These are phyloP conservation scores for Pangasianodon gigas DNA, from an alignment of 2,113 vertebrate genomes.

Conservation along the genomic window DNA sequence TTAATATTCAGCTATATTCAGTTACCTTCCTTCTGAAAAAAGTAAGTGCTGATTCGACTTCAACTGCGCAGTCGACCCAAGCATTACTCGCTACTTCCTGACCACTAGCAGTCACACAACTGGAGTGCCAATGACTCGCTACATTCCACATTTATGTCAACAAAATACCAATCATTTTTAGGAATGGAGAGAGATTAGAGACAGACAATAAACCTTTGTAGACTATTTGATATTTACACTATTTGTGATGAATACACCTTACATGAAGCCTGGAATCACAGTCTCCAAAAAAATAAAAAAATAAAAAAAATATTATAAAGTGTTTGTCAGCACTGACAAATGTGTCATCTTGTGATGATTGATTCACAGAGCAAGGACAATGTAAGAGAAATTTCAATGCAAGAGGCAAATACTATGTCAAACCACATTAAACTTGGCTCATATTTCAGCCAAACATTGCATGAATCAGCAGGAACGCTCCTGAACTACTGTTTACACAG, in stretches of 20 bases:
- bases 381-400: not conserved
- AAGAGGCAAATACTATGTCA: not conserved
- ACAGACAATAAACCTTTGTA: not conserved
- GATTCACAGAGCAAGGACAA: not conserved
- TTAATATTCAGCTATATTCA: not conserved
- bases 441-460: not conserved
- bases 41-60: not conserved
- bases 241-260: not conserved
- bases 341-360: not conserved
- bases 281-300: not conserved
- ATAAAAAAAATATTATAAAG: not conserved
- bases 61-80: not conserved
- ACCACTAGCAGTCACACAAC: not conserved
- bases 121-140: not conserved
- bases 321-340: not conserved
- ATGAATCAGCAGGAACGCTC: not conserved
- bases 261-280: not conserved
- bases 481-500: slow-evolving; percentile 18
- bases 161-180: slow-evolving; percentile 1
- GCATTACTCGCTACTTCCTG: not conserved
- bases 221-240: not conserved
- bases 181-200: not conserved
- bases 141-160: not conserved
- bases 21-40: not conserved
- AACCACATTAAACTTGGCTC: not conserved